phyloP scores from a whole-genome alignment of 2,888 invertebrate genomes.

The Oligia fasciuncula region DNA sequence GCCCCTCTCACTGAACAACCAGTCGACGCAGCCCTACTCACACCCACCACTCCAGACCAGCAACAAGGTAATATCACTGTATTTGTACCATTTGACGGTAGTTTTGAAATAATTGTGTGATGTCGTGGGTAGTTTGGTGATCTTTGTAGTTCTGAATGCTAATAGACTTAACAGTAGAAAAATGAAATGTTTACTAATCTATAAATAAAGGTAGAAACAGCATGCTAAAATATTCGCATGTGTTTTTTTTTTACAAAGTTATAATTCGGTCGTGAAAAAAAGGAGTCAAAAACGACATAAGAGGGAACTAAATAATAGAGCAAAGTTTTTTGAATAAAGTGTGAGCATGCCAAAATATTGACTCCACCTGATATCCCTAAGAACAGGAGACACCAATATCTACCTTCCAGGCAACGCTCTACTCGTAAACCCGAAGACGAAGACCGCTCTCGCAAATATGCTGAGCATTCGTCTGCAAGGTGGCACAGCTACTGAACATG shows the following conservation, averaged over 20 bases:
- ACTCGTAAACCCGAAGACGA: slow-evolving; percentile 96
- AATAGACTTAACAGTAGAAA: slow-evolving; percentile 47
- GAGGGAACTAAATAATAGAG: slow-evolving; percentile 18
- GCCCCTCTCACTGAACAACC: slow-evolving; percentile 79
- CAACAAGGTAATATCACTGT: slow-evolving; percentile 76
- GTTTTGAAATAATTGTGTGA: slow-evolving; percentile 38
- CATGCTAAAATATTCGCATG: slow-evolving; percentile 46
- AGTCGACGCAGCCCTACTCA: slow-evolving; percentile 79
- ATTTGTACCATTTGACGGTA: slow-evolving; percentile 18
- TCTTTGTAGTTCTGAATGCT: slow-evolving; percentile 55
- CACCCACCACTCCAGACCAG: slow-evolving; percentile 81
- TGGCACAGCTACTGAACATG: slow-evolving; percentile 83
- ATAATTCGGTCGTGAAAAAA: neutral
- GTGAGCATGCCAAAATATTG: slow-evolving; percentile 56
- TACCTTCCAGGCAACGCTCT: slow-evolving; percentile 85
- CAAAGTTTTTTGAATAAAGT: slow-evolving; percentile 30
- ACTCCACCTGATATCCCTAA: slow-evolving; percentile 53
- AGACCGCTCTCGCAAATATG: slow-evolving; percentile 98
- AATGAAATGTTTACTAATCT: slow-evolving; percentile 42
- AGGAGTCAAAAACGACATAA: slow-evolving; percentile 37
- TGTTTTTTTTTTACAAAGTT: slow-evolving; percentile 19
- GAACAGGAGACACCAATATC: slow-evolving; percentile 62
- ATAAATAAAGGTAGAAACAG: slow-evolving; percentile 11
- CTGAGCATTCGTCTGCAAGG: slow-evolving; percentile 93
- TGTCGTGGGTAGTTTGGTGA: slow-evolving; percentile 47